A percentile compares a stretch with the other conserved stretches of the same genome.
Conservation (phyloP, 2,113 vertebrate species). For the Xenus cinereus region DNA sequence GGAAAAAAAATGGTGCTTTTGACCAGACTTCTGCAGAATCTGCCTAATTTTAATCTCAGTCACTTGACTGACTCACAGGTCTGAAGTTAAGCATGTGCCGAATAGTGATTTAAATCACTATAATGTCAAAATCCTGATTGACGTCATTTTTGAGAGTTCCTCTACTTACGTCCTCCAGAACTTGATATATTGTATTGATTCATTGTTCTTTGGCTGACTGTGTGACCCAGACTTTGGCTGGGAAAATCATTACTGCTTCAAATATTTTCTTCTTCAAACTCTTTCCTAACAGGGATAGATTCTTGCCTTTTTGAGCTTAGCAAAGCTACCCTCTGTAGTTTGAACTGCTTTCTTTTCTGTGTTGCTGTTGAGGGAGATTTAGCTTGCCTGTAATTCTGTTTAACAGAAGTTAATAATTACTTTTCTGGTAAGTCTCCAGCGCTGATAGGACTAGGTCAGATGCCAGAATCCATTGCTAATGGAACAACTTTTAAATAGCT, state of each 20-base stretch:
- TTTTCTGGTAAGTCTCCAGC: neutral
- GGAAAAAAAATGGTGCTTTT: neutral
- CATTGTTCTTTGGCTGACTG: conserved; percentile 11
- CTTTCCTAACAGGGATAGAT: neutral
- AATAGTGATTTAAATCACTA: neutral
- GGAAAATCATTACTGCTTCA: conserved; percentile 40
- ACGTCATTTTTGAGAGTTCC: neutral
- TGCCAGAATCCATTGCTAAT: conserved; percentile 18
- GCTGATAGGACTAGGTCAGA: conserved; percentile 12
- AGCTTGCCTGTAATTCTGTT: neutral
- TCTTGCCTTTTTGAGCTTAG: neutral
- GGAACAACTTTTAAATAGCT: conserved; percentile 33
- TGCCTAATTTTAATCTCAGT: neutral
- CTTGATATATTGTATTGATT: neutral
- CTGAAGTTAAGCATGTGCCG: neutral
- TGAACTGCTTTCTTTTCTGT: neutral
- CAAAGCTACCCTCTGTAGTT: neutral
- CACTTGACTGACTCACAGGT: neutral
- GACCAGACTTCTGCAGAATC: neutral
- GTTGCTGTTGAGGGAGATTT: neutral
- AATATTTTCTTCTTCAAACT: neutral
- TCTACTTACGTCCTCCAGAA: neutral
- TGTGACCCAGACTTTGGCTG: neutral
- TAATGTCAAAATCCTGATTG: neutral
- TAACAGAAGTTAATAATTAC: conserved; percentile 14